A percentile compares a stretch with the other conserved stretches of the same genome.
Evolutionary conservation across 2,113 vertebrate species (phyloP).

Genomic region (Lophochroa leadbeateri): DNA sequence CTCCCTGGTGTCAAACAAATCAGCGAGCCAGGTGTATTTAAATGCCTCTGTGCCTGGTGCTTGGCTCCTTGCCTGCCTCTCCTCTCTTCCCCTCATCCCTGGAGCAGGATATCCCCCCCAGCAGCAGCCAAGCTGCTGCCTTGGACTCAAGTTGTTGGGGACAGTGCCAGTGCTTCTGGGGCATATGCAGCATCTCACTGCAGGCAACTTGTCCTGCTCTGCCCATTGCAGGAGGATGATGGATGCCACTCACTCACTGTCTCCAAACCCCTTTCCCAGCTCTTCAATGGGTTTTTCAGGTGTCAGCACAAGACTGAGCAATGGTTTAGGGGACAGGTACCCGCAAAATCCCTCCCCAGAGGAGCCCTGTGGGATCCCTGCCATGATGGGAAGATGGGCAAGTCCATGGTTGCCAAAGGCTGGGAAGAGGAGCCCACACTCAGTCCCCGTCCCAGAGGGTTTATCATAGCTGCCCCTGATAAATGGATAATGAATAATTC

Average conservation of each 20-base stretch:
- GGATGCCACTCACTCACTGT: accelerated
- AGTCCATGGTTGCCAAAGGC: not conserved
- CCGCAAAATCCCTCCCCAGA: not conserved
- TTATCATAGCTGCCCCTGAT: not conserved
- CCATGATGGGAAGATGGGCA: not conserved
- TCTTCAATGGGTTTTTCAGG: not conserved
- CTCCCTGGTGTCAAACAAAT: not conserved
- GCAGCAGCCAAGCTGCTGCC: not conserved
- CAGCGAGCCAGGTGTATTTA: not conserved
- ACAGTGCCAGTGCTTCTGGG: accelerated
- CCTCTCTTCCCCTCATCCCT: not conserved
- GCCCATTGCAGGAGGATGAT: too few relatives aligned
- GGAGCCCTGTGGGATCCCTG: too few relatives aligned
- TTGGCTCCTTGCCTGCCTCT: not conserved
- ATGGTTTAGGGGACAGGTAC: not conserved
- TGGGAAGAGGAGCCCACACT: not conserved
- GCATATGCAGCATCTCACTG: accelerated
- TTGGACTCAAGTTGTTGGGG: not conserved
- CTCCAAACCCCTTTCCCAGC: not conserved
- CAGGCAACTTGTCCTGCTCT: accelerated
- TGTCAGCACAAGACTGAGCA: accelerated
- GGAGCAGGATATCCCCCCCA: not conserved
- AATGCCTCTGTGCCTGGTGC: accelerated
- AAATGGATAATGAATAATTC: conserved; percentile 50
- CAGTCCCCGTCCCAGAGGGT: not conserved